phyloP scores from a whole-genome alignment of 2,888 invertebrate genomes.

The Athalia rosae region DNA sequence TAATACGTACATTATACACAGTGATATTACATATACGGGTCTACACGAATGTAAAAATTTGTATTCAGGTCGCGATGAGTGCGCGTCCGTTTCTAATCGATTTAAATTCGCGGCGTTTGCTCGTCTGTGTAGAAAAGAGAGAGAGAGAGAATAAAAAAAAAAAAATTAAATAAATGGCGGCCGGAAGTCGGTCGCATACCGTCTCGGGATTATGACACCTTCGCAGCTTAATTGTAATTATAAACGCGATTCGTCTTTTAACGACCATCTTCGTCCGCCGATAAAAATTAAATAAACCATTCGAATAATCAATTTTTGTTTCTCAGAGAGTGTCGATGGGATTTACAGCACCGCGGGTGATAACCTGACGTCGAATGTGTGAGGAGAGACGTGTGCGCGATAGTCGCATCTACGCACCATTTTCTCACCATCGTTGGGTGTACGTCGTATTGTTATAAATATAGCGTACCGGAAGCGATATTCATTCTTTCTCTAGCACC shows the following conservation, averaged over 20 bases:
- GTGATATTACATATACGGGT: not conserved
- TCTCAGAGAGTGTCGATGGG: not conserved
- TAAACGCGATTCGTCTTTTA: conserved; percentile 1
- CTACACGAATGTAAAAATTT: not conserved
- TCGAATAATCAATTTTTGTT: not conserved
- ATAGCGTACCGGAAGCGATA: conserved; percentile 28
- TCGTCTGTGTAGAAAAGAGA: conserved; percentile 2
- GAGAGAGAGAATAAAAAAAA: not conserved
- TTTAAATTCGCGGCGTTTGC: conserved; percentile 38
- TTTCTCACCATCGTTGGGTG: no score
- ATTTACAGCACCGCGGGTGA: no score
- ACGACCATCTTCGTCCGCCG: not conserved
- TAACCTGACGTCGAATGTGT: no score
- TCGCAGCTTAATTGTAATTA: conserved; percentile 35
- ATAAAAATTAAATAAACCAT: not conserved
- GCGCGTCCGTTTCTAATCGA: conserved; percentile 40
- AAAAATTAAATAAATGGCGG: conserved; percentile 14
- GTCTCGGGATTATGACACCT: conserved; percentile 17
- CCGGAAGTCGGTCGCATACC: conserved; percentile 41
- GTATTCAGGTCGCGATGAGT: conserved; percentile 22
- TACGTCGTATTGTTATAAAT: not conserved
- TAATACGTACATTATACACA: not conserved
- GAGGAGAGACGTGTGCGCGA: no score
- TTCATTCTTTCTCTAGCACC: conserved; percentile 10
- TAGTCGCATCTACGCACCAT: no score